These are phyloP conservation scores for Morone chrysops DNA, from an alignment of 2,113 vertebrate species.

Conservation along the genomic window DNA sequence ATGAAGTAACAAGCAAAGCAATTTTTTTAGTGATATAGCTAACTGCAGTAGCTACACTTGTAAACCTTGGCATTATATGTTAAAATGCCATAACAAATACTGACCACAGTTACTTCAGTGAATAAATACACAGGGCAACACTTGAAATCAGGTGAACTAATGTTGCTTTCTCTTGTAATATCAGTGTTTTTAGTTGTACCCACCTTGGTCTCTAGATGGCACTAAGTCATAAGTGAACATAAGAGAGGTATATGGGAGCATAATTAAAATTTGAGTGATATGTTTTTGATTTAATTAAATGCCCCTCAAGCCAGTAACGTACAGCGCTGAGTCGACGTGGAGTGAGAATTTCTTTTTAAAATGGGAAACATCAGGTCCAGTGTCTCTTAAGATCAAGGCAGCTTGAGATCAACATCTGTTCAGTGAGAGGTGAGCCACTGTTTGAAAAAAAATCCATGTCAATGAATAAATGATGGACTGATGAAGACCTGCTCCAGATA, in stretches of 20 bases:
- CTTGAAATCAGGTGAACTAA: neutral
- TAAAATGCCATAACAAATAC: neutral
- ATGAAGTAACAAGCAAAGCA: too few species aligned
- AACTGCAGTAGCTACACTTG: neutral
- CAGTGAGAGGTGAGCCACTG: slow-evolving; percentile 64
- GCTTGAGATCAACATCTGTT: slow-evolving; percentile 67
- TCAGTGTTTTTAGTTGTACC: slow-evolving; percentile 7
- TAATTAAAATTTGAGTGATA: slow-evolving; percentile 78
- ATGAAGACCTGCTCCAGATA: slow-evolving; percentile 69
- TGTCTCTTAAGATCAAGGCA: slow-evolving; percentile 69
- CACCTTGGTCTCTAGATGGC: slow-evolving; percentile 79
- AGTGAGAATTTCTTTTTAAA: slow-evolving; percentile 55
- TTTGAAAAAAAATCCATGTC: slow-evolving; percentile 69
- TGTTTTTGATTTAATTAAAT: slow-evolving; percentile 78
- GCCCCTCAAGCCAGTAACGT: slow-evolving; percentile 67
- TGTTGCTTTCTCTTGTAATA: neutral
- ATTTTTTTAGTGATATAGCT: neutral
- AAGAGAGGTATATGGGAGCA: slow-evolving; percentile 26
- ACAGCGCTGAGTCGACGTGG: slow-evolving; percentile 44
- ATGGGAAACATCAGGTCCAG: slow-evolving; percentile 58
- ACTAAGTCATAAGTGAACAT: slow-evolving; percentile 76
- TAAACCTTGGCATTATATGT: neutral
- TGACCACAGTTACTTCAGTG: neutral
- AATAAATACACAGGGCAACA: neutral
- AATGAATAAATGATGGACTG: slow-evolving; percentile 76